A percentile compares a stretch with the other conserved stretches of the same genome.
Conservation (phyloP, 1,140 invertebrate genomes). For the Drosophila carrolli region DNA sequence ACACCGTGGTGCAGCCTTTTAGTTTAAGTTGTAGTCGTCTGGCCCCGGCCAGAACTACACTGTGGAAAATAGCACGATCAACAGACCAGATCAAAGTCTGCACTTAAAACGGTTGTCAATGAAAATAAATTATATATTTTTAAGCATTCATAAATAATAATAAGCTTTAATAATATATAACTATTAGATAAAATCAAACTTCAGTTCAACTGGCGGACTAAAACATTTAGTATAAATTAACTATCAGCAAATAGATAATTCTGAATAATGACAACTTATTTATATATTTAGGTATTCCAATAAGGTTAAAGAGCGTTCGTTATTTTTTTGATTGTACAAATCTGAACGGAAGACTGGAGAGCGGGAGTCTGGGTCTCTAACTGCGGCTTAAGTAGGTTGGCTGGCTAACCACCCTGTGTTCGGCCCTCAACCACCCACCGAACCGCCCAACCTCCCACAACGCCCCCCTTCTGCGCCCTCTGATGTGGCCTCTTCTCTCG, state of each 20-base stretch:
- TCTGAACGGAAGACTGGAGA: conserved; percentile 5
- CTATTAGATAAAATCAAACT: too few species aligned
- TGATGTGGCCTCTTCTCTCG: conserved; percentile 42
- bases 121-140: too few species aligned
- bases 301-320: too few species aligned
- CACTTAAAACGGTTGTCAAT: too few species aligned
- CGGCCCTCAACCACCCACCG: conserved; percentile 38
- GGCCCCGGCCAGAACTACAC: conserved; percentile 25
- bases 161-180: too few species aligned
- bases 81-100: too few species aligned
- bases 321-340: conserved; percentile 5
- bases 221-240: too few species aligned
- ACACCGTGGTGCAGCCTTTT: conserved; percentile 69
- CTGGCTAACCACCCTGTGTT: conserved; percentile 45
- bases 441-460: conserved; percentile 1
- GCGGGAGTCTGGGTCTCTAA: conserved; percentile 38
- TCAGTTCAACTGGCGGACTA: too few species aligned
- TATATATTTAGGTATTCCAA: too few species aligned
- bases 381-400: conserved; percentile 56
- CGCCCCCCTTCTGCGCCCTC: conserved; percentile 17
- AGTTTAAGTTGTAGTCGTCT: conserved; percentile 76
- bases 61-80: not conserved
- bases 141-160: too few species aligned
- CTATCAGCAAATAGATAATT: too few species aligned
- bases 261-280: too few species aligned